Evolutionary conservation across 2,797 vertebrate species (phyloP).

Genomic region (Sebastes steindachneri): DNA sequence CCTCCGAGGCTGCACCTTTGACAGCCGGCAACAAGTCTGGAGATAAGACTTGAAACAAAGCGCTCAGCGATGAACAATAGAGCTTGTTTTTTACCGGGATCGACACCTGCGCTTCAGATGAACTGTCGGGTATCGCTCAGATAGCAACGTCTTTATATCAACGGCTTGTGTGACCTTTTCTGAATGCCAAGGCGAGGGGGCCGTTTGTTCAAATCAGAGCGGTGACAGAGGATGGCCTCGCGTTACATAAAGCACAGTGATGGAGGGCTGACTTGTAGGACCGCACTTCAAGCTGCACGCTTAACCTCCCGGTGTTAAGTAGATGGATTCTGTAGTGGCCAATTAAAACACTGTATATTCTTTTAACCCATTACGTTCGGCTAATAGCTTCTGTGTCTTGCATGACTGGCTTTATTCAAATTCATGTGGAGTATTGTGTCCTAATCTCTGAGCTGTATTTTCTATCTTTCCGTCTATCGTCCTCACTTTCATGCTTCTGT

Average conservation of each 20-base stretch:
- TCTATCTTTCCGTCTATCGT: constrained; percentile 12
- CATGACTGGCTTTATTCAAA: constrained; percentile 30
- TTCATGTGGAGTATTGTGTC: constrained; percentile 10
- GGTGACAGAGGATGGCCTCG: not conserved
- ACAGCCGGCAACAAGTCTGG: constrained; percentile 46
- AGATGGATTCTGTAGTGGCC: not conserved
- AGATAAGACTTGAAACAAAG: constrained; percentile 66
- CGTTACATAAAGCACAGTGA: constrained; percentile 17
- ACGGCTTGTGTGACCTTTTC: constrained; percentile 68
- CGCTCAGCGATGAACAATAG: constrained; percentile 17
- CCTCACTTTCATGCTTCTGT: constrained; percentile 5
- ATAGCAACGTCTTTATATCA: constrained; percentile 51
- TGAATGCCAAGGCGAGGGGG: constrained; percentile 43
- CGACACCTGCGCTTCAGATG: constrained; percentile 48
- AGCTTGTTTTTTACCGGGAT: constrained; percentile 15
- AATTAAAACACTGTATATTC: not conserved
- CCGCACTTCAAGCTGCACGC: not conserved
- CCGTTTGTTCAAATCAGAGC: constrained; percentile 48
- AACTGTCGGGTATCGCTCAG: constrained; percentile 30
- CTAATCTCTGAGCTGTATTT: constrained; percentile 14
- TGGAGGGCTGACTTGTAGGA: not conserved
- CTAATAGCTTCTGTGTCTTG: not conserved
- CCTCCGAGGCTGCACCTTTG: constrained; percentile 61
- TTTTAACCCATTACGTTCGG: not conserved
- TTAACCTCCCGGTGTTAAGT: not conserved